Evolutionary conservation across 2,113 vertebrate species (phyloP), one percentile per base, ranked within the genome.

Genomic region (Anthoscopus minutus): DNA sequence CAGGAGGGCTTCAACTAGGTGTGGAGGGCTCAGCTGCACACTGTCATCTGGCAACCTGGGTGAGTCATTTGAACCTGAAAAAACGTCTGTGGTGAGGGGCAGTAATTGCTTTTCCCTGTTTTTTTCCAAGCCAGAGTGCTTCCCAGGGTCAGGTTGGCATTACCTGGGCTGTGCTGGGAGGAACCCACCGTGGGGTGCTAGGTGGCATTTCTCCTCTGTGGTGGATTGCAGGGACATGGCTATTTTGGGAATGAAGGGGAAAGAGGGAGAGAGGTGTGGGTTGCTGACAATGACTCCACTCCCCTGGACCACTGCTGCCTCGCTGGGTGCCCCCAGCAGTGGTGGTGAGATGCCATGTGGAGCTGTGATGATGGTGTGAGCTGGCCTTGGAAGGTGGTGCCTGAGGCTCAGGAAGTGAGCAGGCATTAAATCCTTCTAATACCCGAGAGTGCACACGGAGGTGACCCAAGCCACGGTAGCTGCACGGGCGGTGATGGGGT

Each of bases 251-350:
- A 6, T 1, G 47, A 45, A 48, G n/a, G 18, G n/a, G 7, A 25
- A 27, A 28, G 44, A 21, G 25, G 23, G 42, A 42, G 47, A n/a
- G 15, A 28, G 31, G 0, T 9, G 54, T 2, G n/a, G 5, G 64
- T 37, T 7, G 6, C 33, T 33, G 74, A 27, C 71, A 9, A 7
- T 4, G 7, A 25, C 8, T 50, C 21, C 0, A 0, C 33, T 77
- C 9, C 2, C 6, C 47, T 0, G 1, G 23, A 14, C 20, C 11
- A 5, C 30, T 20, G 15, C 45, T 14, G 33, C 45, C 79, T 13
- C 5, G 0, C 50, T 1, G 35, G 40, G 13, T 79, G 33, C 40
- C 48, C 37, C 12, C 0, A 2, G 31, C 42, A 1, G 86, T 2
- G 38, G 38, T 7, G 16, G 14, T 6, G 6, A 30, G 72, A 5